Conservation (phyloP, 2,888 invertebrate genomes). For the Empis livida region DNA sequence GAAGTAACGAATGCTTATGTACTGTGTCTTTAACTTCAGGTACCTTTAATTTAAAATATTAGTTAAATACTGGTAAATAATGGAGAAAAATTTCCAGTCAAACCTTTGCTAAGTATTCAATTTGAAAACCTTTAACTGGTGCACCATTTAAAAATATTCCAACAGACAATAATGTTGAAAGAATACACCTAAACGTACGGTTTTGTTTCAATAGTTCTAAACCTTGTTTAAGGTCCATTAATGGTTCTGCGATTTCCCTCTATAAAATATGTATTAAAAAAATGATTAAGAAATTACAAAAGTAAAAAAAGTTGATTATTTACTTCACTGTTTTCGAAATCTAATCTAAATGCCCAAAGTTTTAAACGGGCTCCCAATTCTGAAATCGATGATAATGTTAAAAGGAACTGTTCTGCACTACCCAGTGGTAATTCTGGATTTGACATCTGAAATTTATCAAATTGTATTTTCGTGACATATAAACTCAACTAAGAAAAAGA, state of each 20-base stretch:
- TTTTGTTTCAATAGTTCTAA: slow-evolving; percentile 82
- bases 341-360: slow-evolving; percentile 97
- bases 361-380: slow-evolving; percentile 86
- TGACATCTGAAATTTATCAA: slow-evolving; percentile 19
- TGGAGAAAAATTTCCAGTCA: background rate
- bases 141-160: slow-evolving; percentile 94
- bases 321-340: slow-evolving; percentile 94
- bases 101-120: slow-evolving; percentile 87
- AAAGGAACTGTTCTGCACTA: slow-evolving; percentile 96
- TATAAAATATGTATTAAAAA: slow-evolving; percentile 21
- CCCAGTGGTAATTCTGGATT: slow-evolving; percentile 45
- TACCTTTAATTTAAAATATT: slow-evolving; percentile 38
- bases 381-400: slow-evolving; percentile 89
- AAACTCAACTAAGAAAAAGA: background rate
- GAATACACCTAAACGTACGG: slow-evolving; percentile 88
- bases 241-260: slow-evolving; percentile 95
- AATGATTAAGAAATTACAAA: background rate
- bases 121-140: slow-evolving; percentile 87
- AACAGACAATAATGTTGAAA: slow-evolving; percentile 85
- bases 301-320: slow-evolving; percentile 1
- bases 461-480: background rate
- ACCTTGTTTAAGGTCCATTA: slow-evolving; percentile 97
- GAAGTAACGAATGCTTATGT: slow-evolving; percentile 93
- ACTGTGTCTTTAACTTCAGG: slow-evolving; percentile 99
- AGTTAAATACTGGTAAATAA: too few species aligned